Evolutionary conservation across 2,797 vertebrate species (phyloP), one percentile per base, ranked within the genome.

Genomic region (Bradypodion pumilum): DNA sequence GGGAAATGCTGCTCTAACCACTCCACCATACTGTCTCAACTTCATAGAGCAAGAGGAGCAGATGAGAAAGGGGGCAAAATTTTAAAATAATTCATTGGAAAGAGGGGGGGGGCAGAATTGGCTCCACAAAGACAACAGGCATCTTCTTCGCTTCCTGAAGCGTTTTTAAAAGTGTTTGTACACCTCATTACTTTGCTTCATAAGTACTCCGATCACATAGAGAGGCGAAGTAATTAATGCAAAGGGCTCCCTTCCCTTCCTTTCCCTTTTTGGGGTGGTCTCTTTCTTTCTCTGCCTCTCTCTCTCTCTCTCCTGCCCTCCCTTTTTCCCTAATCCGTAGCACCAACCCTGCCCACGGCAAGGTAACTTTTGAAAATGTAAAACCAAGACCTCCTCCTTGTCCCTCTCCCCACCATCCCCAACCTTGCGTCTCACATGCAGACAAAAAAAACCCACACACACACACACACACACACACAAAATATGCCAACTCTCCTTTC

Each of bases 141-240:
- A 56, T 19, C 46, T 8, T 8, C 6, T 49, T 7, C 12, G 7
- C 46, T 40, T 69, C 80, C 52, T 44, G 4, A 21, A 35, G 77
- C 52, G 77, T 25, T 37, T 42, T 73, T 52, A 40, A 74, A 60
- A 66, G 70, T 42, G 35, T 42, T 15, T 44, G 4, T 46, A 65
- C 82, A 77, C 40, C 21, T 66, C 77, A 80, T 74, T 80, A 65
- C 83, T 80, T n/a, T 66, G 60, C 70, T 74, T 80, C 68, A 73
- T 72, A 73, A 63, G 68, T 42, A 16, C 56, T 70, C 19, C 35
- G 60, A 74, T 85, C 77, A 80, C 44, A 80, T 46, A 56, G 83
- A 60, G 76, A 84, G 84, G 73, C 65, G 65, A 73, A 37, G 77
- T 80, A 74, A 85, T 85, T 59, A 85, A 85, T 80, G 70, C 83